phyloP scores from a whole-genome alignment of 2,888 invertebrate genomes.

The Agrochola lychnidis region DNA sequence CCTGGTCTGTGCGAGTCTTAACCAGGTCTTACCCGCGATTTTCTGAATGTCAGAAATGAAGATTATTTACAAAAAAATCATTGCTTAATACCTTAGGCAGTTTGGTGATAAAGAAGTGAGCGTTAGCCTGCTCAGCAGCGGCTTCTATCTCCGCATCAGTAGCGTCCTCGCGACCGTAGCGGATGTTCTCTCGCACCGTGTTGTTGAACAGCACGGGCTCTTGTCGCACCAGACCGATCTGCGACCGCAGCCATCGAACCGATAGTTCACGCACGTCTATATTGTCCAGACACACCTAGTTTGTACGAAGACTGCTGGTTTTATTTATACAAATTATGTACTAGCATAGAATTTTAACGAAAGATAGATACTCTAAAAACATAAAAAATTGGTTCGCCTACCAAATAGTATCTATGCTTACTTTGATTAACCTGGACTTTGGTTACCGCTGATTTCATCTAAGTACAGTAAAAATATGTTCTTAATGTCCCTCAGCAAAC shows the following conservation, averaged over 20 bases:
- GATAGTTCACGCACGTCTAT: slow-evolving; percentile 93
- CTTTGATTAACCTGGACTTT: neutral
- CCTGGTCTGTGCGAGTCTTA: neutral
- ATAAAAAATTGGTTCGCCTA: neutral
- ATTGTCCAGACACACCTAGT: slow-evolving; percentile 92
- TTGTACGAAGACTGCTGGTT: slow-evolving; percentile 4
- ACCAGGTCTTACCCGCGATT: neutral
- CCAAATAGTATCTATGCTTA: neutral
- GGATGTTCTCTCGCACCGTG: slow-evolving; percentile 95
- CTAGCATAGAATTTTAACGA: neutral
- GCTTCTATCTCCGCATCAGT: slow-evolving; percentile 92
- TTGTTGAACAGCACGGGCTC: slow-evolving; percentile 93
- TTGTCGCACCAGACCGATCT: slow-evolving; percentile 94
- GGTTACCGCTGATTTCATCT: neutral
- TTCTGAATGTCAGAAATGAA: neutral
- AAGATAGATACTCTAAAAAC: neutral
- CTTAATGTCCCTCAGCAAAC: too few species aligned
- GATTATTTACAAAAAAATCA: neutral
- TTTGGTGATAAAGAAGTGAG: slow-evolving; percentile 80
- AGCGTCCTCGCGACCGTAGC: slow-evolving; percentile 93
- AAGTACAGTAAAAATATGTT: too few species aligned
- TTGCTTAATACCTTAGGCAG: slow-evolving; percentile 89
- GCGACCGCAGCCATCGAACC: slow-evolving; percentile 93
- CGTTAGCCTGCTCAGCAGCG: slow-evolving; percentile 93
- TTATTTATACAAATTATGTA: slow-evolving; percentile 18